Evolutionary conservation across 2,888 invertebrate species (phyloP).

Genomic region (Heteropelma amictum): DNA sequence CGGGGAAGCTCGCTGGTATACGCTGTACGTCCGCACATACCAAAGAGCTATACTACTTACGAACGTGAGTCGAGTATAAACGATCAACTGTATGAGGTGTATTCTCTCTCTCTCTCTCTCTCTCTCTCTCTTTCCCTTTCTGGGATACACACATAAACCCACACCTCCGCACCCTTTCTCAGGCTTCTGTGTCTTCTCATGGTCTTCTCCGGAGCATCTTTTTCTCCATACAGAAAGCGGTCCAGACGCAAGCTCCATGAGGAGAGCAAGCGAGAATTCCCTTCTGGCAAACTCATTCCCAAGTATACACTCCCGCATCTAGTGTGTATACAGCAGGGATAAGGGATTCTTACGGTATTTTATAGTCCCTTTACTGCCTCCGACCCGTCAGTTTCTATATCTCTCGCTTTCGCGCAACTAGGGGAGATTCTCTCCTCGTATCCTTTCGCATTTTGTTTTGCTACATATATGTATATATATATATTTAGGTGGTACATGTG

Average conservation of each 20-base stretch:
- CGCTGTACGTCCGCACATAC: conserved; percentile 52
- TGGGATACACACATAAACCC: background rate
- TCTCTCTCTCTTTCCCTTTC: background rate
- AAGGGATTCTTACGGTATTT: conserved; percentile 57
- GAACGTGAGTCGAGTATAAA: conserved; percentile 56
- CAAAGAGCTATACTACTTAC: conserved; percentile 54
- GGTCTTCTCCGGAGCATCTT: background rate
- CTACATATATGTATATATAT: too few relatives aligned
- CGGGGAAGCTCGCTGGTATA: conserved; percentile 14
- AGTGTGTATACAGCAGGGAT: conserved; percentile 38
- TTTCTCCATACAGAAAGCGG: background rate
- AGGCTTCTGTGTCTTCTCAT: conserved; percentile 18
- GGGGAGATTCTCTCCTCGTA: background rate
- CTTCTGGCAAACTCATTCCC: conserved; percentile 37
- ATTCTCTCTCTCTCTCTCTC: conserved; percentile 23
- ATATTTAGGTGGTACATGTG: conserved; percentile 17
- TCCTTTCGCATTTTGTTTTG: conserved; percentile 1
- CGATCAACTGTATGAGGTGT: conserved; percentile 51
- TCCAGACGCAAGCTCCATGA: conserved; percentile 36
- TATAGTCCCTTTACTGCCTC: conserved; percentile 55
- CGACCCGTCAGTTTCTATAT: conserved; percentile 37
- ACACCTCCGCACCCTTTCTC: conserved; percentile 14
- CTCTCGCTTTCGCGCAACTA: conserved; percentile 30
- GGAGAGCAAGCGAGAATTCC: conserved; percentile 8
- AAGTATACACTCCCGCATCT: conserved; percentile 21